Evolutionary conservation across 64 coral and sea anemone species (phyloP).

Genomic region (Dendrophyllia cribrosa): DNA sequence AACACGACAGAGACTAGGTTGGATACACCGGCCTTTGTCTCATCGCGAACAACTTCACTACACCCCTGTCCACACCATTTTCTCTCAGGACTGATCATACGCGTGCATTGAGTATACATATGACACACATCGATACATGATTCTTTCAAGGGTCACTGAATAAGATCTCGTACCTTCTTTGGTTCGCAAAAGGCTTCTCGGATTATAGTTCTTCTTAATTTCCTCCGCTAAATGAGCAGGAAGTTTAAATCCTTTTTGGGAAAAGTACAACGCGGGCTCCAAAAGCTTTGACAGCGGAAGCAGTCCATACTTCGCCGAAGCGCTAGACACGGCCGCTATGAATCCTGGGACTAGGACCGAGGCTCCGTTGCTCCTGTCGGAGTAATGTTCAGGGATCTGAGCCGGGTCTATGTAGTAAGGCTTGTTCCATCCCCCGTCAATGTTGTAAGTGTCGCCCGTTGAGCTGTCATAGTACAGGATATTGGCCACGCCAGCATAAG

Average conservation of each 20-base stretch:
- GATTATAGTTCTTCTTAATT: constrained; percentile 85
- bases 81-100: too few relatives aligned
- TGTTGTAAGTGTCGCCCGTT: constrained; percentile 67
- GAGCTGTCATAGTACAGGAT: constrained; percentile 87
- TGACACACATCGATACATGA: too few relatives aligned
- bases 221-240: constrained; percentile 73
- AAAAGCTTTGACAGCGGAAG: constrained; percentile 79
- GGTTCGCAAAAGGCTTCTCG: constrained; percentile 68
- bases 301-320: constrained; percentile 66
- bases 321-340: constrained; percentile 74
- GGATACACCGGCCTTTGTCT: too few relatives aligned
- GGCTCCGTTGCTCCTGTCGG: constrained; percentile 70
- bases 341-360: constrained; percentile 90
- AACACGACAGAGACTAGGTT: too few relatives aligned
- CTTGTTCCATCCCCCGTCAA: constrained; percentile 89
- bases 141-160: background rate
- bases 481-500: constrained; percentile 80
- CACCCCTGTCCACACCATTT: too few relatives aligned
- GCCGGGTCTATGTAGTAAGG: constrained; percentile 63
- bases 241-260: constrained; percentile 81
- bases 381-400: constrained; percentile 59
- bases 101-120: too few relatives aligned
- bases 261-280: constrained; percentile 90
- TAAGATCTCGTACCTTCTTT: constrained; percentile 58
- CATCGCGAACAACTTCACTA: too few relatives aligned